phyloP scores from a whole-genome alignment of 1,140 invertebrate species.

The Cecropterus lyciades region DNA sequence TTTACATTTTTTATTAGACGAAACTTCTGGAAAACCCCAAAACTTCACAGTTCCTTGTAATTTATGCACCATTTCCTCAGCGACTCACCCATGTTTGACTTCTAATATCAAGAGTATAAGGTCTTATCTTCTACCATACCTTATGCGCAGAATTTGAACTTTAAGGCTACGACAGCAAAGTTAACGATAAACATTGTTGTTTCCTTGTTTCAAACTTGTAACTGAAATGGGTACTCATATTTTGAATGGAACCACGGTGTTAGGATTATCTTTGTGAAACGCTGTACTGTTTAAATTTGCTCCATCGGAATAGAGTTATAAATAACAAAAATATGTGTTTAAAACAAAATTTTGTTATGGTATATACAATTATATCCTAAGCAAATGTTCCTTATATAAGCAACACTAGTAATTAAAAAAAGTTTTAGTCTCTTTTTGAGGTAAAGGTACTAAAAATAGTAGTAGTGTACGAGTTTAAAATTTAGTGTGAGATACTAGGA shows the following conservation, averaged over 20 bases:
- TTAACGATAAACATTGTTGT: slow-evolving; percentile 9
- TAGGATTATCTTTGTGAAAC: slow-evolving; percentile 13
- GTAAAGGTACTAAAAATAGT: too few relatives aligned
- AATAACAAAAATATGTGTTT: background rate
- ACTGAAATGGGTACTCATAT: slow-evolving; percentile 26
- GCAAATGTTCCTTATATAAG: too few relatives aligned
- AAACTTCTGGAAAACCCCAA: slow-evolving; percentile 19
- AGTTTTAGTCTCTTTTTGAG: too few relatives aligned
- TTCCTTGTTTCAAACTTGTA: slow-evolving; percentile 21
- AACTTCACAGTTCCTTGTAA: slow-evolving; percentile 23
- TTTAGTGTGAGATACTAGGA: too few relatives aligned
- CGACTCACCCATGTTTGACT: background rate
- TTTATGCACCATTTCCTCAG: slow-evolving; percentile 27
- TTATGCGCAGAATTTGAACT: background rate
- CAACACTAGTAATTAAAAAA: too few relatives aligned
- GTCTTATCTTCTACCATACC: background rate
- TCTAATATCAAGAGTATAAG: background rate
- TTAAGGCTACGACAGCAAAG: slow-evolving; percentile 4
- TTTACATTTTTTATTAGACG: slow-evolving; percentile 32
- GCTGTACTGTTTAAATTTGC: slow-evolving; percentile 12
- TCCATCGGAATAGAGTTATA: background rate
- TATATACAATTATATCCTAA: too few relatives aligned
- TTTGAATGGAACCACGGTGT: slow-evolving; percentile 23
- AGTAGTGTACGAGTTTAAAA: too few relatives aligned
- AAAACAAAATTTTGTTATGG: background rate